Base-by-base conservation (phyloP, 2,888 invertebrate genomes). In the Lysandra bellargus region DNA sequence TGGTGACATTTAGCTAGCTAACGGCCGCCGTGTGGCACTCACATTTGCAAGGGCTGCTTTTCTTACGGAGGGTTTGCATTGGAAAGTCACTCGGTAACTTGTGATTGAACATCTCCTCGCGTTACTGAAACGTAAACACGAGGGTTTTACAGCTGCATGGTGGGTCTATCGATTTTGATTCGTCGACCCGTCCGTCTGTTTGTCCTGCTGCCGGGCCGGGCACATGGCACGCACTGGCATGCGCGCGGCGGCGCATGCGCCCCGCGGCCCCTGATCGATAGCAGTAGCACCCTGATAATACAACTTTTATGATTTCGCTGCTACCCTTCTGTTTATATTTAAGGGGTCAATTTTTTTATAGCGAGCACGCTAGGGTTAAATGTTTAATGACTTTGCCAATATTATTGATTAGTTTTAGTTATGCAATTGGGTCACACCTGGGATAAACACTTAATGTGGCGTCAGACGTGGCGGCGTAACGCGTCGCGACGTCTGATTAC, bases 21-120 rank as follows among this genome's bases (percentile, higher is more conserved):
- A 88, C 84, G 87, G 83, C 85, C 86, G 84, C 85, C 86, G 88
- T 85, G 86, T 84, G 84, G 85, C 85, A 98, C 98, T 98, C 96
- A 98, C 98, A 98, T 96, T 98, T 98, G 95, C 97, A 97, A 91
- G 98, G 98, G 95, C 98, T 98, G 90, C 98, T 98, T 96, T 97
- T 98, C 96, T 98, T 98, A 92, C 98, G 96, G 93, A 98, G 96
- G 89, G 98, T 98, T 97, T 98, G 98, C 98, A 98, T 98, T 92
- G 94, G 95, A 92, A 95, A 95, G 89, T 95, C 95, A 88, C 93
- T 91, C 85, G 95, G 93, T 90, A 95, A 91, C 95, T 95, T 95
- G 93, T 95, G 94, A 92, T 95, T 95, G 90, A 95, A 95, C 95
- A 95, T 95, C 92, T 82, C 82, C 83, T 83, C 88, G 88, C 87